phyloP scores from a whole-genome alignment of 2,113 vertebrate species.

The Toxostoma redivivum region DNA sequence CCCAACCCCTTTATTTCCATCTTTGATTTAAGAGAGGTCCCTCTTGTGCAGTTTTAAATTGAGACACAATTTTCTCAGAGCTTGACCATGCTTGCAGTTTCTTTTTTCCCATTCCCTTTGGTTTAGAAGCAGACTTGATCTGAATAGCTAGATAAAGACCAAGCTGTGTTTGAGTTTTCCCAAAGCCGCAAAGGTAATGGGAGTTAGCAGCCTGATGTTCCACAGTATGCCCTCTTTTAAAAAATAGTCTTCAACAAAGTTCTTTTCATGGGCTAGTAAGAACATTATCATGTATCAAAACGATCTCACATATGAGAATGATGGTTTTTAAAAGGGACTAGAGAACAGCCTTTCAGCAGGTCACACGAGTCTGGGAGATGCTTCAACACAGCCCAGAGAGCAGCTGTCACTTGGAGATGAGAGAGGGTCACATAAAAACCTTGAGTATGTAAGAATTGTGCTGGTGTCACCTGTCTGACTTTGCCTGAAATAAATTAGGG shows the following conservation, averaged over 20 bases:
- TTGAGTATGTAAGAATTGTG: neutral
- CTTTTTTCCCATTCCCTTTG: neutral
- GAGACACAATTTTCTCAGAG: neutral
- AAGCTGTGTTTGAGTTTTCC: neutral
- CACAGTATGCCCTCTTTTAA: neutral
- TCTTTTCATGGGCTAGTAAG: neutral
- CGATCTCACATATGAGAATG: neutral
- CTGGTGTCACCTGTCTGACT: neutral
- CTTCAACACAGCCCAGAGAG: neutral
- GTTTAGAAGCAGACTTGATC: neutral
- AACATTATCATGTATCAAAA: neutral
- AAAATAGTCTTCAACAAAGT: neutral
- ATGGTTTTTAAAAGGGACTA: neutral
- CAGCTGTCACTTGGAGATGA: neutral
- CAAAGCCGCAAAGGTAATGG: neutral
- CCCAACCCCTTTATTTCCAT: neutral
- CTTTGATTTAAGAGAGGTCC: neutral
- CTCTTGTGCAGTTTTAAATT: neutral
- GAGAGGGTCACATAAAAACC: neutral
- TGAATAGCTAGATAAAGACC: neutral
- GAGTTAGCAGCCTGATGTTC: neutral
- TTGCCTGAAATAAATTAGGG: slow-evolving; percentile 4
- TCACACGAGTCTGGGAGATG: neutral
- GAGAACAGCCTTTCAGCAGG: neutral
- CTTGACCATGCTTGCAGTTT: neutral